Evolutionary conservation across 2,113 vertebrate genomes (phyloP).

Genomic region (Sorex fumeus): DNA sequence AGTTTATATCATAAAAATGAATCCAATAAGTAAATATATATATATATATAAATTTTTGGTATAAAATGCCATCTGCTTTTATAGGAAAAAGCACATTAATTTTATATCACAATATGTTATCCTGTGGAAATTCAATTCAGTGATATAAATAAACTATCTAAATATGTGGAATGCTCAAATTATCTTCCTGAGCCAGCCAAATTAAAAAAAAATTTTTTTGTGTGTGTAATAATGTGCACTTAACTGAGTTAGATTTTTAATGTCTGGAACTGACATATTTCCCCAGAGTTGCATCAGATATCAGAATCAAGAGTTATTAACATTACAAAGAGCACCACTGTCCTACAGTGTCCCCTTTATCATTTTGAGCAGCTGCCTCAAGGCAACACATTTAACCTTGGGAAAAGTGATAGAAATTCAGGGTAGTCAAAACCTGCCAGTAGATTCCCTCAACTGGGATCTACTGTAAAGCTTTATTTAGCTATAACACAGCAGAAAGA

Average conservation of each 20-base stretch:
- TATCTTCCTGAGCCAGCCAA: conserved; percentile 83
- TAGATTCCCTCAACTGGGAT: conserved; percentile 86
- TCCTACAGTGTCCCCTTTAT: conserved; percentile 91
- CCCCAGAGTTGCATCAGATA: conserved; percentile 90
- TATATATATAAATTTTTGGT: conserved; percentile 73
- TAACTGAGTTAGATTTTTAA: conserved; percentile 88
- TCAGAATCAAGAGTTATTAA: conserved; percentile 92
- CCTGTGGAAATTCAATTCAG: conserved; percentile 68
- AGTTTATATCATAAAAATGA: conserved; percentile 66
- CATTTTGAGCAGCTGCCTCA: conserved; percentile 91
- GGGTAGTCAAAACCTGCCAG: conserved; percentile 84
- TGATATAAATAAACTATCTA: conserved; percentile 74
- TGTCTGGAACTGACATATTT: conserved; percentile 86
- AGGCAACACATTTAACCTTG: conserved; percentile 92
- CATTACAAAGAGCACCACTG: conserved; percentile 92
- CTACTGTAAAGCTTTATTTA: conserved; percentile 84
- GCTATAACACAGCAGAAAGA: conserved; percentile 75
- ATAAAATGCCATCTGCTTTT: conserved; percentile 78
- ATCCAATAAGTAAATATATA: conserved; percentile 50
- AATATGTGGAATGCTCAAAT: conserved; percentile 80
- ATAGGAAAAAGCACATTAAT: conserved; percentile 71
- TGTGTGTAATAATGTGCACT: conserved; percentile 83
- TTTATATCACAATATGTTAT: conserved; percentile 74
- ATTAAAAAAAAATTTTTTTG: conserved; percentile 79
- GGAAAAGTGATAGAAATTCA: conserved; percentile 90